Evolutionary conservation across 2,113 vertebrate species (phyloP).

Genomic region (Promerops cafer): DNA sequence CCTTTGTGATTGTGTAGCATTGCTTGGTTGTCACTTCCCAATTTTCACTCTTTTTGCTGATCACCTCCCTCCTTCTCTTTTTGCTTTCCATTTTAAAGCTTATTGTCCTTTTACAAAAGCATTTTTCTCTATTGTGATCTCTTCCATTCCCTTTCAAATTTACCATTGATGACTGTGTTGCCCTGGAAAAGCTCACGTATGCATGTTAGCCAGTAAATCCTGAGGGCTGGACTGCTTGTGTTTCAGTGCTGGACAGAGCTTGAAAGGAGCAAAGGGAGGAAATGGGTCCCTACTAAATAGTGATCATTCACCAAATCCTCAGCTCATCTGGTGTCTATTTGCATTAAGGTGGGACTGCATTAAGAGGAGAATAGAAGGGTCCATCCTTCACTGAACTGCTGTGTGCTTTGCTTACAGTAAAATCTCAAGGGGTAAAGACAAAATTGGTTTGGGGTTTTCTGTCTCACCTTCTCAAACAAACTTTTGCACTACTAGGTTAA

Average conservation of each 20-base stretch:
- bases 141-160: neutral
- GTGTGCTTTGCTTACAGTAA: neutral
- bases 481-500: neutral
- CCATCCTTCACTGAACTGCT: neutral
- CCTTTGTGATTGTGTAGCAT: neutral
- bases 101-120: neutral
- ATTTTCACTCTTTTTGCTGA: neutral
- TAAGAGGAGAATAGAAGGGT: neutral
- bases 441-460: neutral
- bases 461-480: neutral
- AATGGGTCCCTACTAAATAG: neutral
- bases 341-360: neutral
- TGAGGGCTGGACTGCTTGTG: neutral
- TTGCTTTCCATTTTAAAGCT: neutral
- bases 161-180: neutral
- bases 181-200: neutral
- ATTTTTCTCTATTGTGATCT: neutral
- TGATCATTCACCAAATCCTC: neutral
- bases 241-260: neutral
- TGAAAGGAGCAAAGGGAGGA: neutral
- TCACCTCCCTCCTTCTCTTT: neutral
- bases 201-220: neutral
- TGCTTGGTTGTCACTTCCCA: neutral
- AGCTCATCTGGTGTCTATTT: neutral
- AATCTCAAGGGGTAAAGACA: neutral